Base-by-base conservation (phyloP, 2,797 vertebrate species). In the Acestrorhynchus altus region DNA sequence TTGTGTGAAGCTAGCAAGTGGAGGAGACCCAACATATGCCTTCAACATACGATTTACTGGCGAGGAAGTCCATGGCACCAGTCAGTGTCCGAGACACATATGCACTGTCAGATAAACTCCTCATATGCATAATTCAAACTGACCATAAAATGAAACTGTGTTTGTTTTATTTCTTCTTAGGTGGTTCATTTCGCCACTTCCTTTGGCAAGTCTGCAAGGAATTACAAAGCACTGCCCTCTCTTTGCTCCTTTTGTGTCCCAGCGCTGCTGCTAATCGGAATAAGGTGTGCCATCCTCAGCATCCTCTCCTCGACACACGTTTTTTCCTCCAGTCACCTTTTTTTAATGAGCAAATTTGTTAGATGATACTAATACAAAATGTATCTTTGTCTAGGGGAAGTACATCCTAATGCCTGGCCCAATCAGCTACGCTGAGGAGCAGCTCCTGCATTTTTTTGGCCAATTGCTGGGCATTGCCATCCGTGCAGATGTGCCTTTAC, bases 181-280 rank as follows among this genome's bases (percentile, higher is more conserved):
- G 98, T 83, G 98, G 98, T 67, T 99, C 98, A 31, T 99, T 99
- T 90, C 95, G 98, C 64, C 98, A 99, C 91, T 99, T 99, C 90
- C 92, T 99, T 47, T 99, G 98, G 98, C 98, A 99, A 90, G 97
- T 99, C 72, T 99, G 98, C 72, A 98, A 98, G 81, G 98, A 99
- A 90, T 87, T 99, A 1, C 98, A 99, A 93, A 99, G 98, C 84
- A 96, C 95, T 22, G 93, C 94, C 0, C 94, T 99, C 42, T 98
- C 96, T 8, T 94, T 99, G 52, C 94, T 99, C 73, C 90, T 99
- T 66, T 86, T 96, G 72, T 99, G 98, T 79, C 98, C 97, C 60
- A 99, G 97, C 88, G 95, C 96, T 4, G 95, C 97, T 0, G 97
- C 96, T 88, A 99, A 96, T 83, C 96, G 98, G 76, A 99, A 98